Percentiles rank a stretch among this genome's conserved stretches.
phyloP scores from a whole-genome alignment of 2,888 invertebrate species.

The Strigamia maritima region DNA sequence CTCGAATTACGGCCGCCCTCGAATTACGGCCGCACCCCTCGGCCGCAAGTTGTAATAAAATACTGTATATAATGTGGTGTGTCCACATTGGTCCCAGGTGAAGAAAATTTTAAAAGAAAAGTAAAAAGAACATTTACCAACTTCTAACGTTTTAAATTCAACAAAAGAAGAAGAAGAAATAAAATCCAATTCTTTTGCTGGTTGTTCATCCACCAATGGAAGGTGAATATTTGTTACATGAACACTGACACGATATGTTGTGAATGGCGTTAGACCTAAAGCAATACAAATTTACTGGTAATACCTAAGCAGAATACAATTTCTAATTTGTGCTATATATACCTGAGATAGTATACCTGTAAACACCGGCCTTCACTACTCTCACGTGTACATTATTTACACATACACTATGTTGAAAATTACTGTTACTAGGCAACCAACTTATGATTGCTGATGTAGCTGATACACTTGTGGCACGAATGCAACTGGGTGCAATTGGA shows the following conservation, averaged over 20 bases:
- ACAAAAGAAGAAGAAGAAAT: conserved; percentile 73
- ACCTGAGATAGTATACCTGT: conserved; percentile 83
- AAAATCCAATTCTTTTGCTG: conserved; percentile 69
- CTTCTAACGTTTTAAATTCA: conserved; percentile 91
- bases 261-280: conserved; percentile 84
- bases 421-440: conserved; percentile 97
- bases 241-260: conserved; percentile 93
- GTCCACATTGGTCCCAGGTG: too few species aligned
- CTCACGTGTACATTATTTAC: conserved; percentile 96
- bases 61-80: too few species aligned
- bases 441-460: conserved; percentile 88
- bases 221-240: conserved; percentile 85
- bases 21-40: too few species aligned
- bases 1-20: too few species aligned
- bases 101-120: too few species aligned
- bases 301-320: not conserved
- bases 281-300: not conserved
- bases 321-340: too few species aligned
- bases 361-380: conserved; percentile 88
- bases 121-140: too few species aligned
- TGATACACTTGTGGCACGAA: conserved; percentile 88
- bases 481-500: conserved; percentile 88
- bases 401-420: conserved; percentile 96
- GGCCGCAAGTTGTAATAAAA: too few species aligned
- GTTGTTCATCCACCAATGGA: conserved; percentile 58